These are phyloP conservation scores for Heliconius nattereri DNA, from an alignment of 1,140 invertebrate species.

Conservation along the genomic window DNA sequence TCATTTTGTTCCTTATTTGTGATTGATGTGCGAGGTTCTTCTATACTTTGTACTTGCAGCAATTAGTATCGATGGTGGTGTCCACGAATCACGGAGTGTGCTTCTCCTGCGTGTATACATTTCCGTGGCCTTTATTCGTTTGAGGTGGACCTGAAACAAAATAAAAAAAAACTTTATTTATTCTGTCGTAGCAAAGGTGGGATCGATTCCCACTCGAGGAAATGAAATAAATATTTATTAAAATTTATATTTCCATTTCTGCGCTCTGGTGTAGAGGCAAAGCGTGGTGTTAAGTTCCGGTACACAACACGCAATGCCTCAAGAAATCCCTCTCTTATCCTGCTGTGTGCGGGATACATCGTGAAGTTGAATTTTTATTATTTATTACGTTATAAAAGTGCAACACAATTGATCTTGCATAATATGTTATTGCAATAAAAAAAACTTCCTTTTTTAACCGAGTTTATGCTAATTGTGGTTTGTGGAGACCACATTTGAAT, in stretches of 20 bases:
- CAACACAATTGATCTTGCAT: conserved; percentile 45
- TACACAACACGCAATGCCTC: too few relatives aligned
- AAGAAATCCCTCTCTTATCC: too few relatives aligned
- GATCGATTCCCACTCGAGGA: too few relatives aligned
- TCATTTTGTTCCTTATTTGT: conserved; percentile 44
- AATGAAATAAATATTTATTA: too few relatives aligned
- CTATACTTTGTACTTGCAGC: conserved; percentile 58
- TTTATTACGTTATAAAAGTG: conserved; percentile 12
- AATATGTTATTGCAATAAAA: conserved; percentile 46
- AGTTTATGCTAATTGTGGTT: conserved; percentile 73
- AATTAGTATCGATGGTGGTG: conserved; percentile 51
- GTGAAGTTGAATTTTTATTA: conserved; percentile 7
- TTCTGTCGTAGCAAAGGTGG: neutral
- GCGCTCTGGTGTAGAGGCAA: too few relatives aligned
- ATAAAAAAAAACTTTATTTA: conserved; percentile 37
- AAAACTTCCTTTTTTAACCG: conserved; percentile 51
- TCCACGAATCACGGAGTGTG: conserved; percentile 49
- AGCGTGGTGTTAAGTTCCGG: too few relatives aligned
- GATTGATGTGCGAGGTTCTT: conserved; percentile 64
- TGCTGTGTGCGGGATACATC: too few relatives aligned
- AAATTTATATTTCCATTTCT: too few relatives aligned
- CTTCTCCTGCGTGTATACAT: conserved; percentile 76
- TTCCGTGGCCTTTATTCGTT: conserved; percentile 62
- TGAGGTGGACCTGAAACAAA: conserved; percentile 63
- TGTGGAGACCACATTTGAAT: conserved; percentile 70